Base-by-base conservation (phyloP, 2,888 invertebrate species). In the Litoditis marina region DNA sequence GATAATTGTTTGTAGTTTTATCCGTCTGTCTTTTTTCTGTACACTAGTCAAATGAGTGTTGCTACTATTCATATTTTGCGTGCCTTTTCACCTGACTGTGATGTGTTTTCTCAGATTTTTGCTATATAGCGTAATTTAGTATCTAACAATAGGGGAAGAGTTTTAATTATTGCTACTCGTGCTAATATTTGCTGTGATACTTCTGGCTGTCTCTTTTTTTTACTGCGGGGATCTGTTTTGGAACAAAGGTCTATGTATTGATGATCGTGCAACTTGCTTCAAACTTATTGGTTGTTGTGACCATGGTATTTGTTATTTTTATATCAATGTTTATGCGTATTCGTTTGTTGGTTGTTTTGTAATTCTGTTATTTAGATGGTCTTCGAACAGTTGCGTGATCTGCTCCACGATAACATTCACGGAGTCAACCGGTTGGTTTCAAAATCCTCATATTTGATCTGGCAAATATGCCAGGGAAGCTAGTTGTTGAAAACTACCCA, bases 391-490 rank as follows among this genome's bases (percentile, higher is more conserved):
- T 68, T 80, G 53, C 69, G 73, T 52, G 68, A 51, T 39, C 66
- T 73, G 34, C 66, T 81, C 44, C 76, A 74, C 36, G 73, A 68
- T 25, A 67, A 73, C 22, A 80, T 78, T 44, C 70, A 79, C 60
- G 81, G 81, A n/a, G 79, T 82, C 36, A 82, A 82, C 62, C 71
- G 80, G 60, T 67, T n/a, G 6, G 61, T 31, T n/a, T n/a, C n/a
- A n/a, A n/a, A n/a, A n/a, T n/a, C n/a, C n/a, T n/a, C n/a, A n/a
- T n/a, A n/a, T n/a, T n/a, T n/a, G n/a, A n/a, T n/a, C n/a, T n/a
- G n/a, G n/a, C n/a, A n/a, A n/a, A n/a, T n/a, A n/a, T n/a, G n/a
- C n/a, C n/a, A n/a, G n/a, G n/a, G n/a, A n/a, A n/a, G n/a, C n/a
- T n/a, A n/a, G n/a, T n/a, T n/a, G n/a, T n/a, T n/a, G n/a, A n/a